Conservation (phyloP, 2,797 vertebrate species). For the Netta rufina region DNA sequence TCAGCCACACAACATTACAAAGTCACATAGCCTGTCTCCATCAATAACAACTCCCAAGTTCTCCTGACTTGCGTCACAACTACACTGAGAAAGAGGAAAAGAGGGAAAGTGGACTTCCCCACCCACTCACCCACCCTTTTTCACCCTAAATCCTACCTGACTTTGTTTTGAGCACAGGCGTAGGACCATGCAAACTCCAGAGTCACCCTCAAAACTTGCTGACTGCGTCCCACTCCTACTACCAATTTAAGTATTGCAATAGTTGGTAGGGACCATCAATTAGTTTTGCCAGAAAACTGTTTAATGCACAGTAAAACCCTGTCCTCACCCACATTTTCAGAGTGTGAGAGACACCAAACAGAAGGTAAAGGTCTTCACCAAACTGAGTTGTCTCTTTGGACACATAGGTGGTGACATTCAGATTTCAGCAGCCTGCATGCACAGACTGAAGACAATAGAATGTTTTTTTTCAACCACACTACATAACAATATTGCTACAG, state of each 20-base stretch:
- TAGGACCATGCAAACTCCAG: background rate
- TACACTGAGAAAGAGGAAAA: background rate
- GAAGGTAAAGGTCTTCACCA: background rate
- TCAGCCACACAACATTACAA: background rate
- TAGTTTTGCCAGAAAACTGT: background rate
- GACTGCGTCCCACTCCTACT: background rate
- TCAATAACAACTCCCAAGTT: background rate
- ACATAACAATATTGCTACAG: background rate
- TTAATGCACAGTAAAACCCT: background rate
- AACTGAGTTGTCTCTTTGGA: rapidly evolving
- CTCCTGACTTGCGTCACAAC: background rate
- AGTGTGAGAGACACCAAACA: background rate
- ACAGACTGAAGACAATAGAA: background rate
- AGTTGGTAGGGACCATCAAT: background rate
- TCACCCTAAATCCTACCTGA: background rate
- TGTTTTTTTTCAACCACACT: background rate
- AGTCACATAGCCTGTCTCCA: background rate
- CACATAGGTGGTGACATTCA: rapidly evolving
- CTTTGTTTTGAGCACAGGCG: background rate
- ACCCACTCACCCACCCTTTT: background rate
- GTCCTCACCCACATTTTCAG: background rate
- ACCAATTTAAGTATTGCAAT: rapidly evolving
- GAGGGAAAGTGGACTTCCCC: background rate
- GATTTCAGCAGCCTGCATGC: rapidly evolving
- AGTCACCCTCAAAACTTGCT: rapidly evolving